Percentiles rank a stretch among this genome's conserved stretches.
Conservation (phyloP, 1,140 invertebrate genomes). For the Holotrichia oblita region DNA sequence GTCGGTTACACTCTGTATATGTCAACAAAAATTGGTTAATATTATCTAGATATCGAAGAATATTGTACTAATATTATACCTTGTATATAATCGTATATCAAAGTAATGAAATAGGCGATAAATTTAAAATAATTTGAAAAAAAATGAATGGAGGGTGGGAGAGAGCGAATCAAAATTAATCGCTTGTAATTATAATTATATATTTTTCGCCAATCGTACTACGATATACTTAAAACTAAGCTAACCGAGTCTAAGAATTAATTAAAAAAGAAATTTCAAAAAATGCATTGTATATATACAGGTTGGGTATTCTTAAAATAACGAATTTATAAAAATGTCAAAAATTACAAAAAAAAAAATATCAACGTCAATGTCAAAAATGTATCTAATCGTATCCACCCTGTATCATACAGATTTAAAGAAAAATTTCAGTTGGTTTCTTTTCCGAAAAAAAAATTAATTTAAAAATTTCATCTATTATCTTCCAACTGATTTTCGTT, state of each 20-base stretch:
- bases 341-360: too few species aligned
- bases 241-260: slow-evolving; percentile 41
- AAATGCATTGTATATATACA: not conserved
- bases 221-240: slow-evolving; percentile 40
- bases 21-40: too few species aligned
- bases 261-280: slow-evolving; percentile 33
- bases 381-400: not conserved
- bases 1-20: not conserved
- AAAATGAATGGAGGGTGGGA: slow-evolving; percentile 41
- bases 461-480: not conserved
- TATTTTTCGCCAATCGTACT: slow-evolving; percentile 13
- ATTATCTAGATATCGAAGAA: too few species aligned
- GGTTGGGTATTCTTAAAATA: too few species aligned
- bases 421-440: not conserved
- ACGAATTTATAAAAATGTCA: too few species aligned
- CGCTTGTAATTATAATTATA: slow-evolving; percentile 28
- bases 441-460: not conserved
- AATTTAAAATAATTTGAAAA: slow-evolving; percentile 38
- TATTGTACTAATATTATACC: too few species aligned
- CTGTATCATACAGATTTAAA: not conserved
- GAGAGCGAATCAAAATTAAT: slow-evolving; percentile 27
- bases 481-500: not conserved
- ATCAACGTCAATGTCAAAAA: not conserved
- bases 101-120: slow-evolving; percentile 11
- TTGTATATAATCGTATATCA: not conserved